Evolutionary conservation across 2,113 vertebrate genomes (phyloP).

Genomic region (Gobio gobio): DNA sequence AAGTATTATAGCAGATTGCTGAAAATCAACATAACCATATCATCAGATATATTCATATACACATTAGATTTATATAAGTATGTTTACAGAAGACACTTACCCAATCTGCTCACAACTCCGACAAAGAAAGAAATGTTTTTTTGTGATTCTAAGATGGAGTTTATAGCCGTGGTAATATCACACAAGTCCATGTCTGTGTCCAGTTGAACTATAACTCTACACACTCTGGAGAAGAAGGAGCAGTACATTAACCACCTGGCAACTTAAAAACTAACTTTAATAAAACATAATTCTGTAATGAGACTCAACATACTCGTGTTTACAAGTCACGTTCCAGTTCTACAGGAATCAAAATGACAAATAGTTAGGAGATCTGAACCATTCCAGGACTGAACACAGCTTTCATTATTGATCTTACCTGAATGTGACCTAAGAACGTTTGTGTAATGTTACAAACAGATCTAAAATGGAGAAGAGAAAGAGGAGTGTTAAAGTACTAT

Average conservation of each 20-base stretch:
- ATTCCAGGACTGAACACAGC: neutral
- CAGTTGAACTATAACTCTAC: conserved; percentile 61
- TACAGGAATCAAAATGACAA: neutral
- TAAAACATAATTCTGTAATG: neutral
- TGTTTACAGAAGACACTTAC: conserved; percentile 56
- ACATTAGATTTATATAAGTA: neutral
- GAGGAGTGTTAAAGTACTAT: neutral
- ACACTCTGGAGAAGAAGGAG: conserved; percentile 49
- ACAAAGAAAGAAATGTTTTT: neutral
- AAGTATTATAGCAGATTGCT: neutral
- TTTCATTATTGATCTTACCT: neutral
- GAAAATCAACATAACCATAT: neutral
- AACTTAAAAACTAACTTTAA: neutral
- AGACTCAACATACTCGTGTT: neutral
- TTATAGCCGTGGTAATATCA: conserved; percentile 48
- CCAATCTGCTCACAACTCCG: conserved; percentile 59
- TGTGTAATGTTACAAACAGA: neutral
- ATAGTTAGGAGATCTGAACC: neutral
- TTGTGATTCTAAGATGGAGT: conserved; percentile 14
- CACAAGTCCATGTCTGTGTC: conserved; percentile 48
- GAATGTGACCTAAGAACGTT: neutral
- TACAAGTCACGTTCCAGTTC: neutral
- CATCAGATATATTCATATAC: neutral
- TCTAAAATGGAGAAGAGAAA: neutral
- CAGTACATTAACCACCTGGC: neutral